These are phyloP conservation scores for Ochotona curzoniae DNA, from an alignment of 2,113 vertebrate genomes.

Conservation along the genomic window DNA sequence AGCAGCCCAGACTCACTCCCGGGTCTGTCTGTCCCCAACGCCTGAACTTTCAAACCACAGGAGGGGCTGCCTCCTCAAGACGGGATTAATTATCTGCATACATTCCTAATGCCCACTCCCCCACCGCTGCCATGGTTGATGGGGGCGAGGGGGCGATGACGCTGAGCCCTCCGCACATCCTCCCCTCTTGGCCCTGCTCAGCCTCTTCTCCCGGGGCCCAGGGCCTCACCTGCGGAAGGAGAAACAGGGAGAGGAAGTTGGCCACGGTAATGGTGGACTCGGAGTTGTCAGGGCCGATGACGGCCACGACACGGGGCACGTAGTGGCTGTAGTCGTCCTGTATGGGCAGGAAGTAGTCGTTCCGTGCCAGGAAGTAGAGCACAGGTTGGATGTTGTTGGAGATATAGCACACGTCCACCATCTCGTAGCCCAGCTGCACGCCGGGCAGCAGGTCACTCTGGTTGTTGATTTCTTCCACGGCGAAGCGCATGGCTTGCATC, in stretches of 20 bases:
- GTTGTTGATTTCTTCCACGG: constrained; percentile 91
- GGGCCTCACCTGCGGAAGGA: constrained; percentile 88
- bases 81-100: background rate
- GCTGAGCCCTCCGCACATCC: background rate
- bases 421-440: constrained; percentile 88
- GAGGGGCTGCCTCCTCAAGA: background rate
- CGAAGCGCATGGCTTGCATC: constrained; percentile 90
- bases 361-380: constrained; percentile 84
- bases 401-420: constrained; percentile 88
- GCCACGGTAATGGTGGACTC: constrained; percentile 84
- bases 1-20: background rate
- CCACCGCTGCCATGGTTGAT: fast-evolving
- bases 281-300: constrained; percentile 91
- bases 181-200: fast-evolving
- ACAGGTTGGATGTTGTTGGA: constrained; percentile 85
- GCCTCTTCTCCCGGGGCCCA: background rate
- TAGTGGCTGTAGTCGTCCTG: constrained; percentile 43
- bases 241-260: constrained; percentile 85
- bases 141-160: background rate
- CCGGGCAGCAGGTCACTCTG: constrained; percentile 86
- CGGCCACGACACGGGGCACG: constrained; percentile 76
- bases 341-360: background rate
- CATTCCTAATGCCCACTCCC: background rate
- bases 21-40: background rate
- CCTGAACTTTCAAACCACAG: background rate